These are phyloP conservation scores for Pammene aurita DNA, from an alignment of 2,888 invertebrate species.

Conservation along the genomic window DNA sequence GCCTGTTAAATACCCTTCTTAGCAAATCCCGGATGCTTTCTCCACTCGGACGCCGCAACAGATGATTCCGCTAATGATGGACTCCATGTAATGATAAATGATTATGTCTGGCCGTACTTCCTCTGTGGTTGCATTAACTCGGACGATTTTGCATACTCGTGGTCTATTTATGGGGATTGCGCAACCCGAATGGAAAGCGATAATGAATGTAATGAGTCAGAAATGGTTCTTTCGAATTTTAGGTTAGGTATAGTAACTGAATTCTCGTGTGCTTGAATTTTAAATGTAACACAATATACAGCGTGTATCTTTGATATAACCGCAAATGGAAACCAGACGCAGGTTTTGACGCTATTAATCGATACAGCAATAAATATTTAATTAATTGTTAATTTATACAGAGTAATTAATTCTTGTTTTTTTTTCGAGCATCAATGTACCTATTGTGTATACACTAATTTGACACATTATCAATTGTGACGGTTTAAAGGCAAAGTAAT, in stretches of 20 bases:
- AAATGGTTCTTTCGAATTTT: slow-evolving; percentile 5
- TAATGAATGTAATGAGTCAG: slow-evolving; percentile 5
- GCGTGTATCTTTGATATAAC: too few species aligned
- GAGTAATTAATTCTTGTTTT: too few species aligned
- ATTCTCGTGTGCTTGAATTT: background rate
- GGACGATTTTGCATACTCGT: slow-evolving; percentile 33
- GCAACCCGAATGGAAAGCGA: slow-evolving; percentile 36
- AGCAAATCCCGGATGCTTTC: slow-evolving; percentile 29
- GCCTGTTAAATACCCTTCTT: background rate
- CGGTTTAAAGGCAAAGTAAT: too few species aligned
- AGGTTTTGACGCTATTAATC: too few species aligned
- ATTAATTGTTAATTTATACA: too few species aligned
- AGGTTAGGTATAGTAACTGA: slow-evolving; percentile 6
- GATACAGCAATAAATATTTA: too few species aligned
- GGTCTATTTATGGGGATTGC: slow-evolving; percentile 31
- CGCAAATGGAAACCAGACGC: too few species aligned
- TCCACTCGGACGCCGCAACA: slow-evolving; percentile 30
- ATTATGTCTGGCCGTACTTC: slow-evolving; percentile 30
- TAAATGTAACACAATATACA: too few species aligned
- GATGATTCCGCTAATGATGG: slow-evolving; percentile 30
- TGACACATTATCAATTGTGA: too few species aligned
- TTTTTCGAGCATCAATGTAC: too few species aligned
- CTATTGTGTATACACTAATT: too few species aligned
- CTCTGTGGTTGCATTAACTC: slow-evolving; percentile 37
- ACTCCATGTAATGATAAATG: slow-evolving; percentile 18